These are phyloP conservation scores for Cantharis rufa DNA, from an alignment of 2,888 invertebrate species.

Conservation along the genomic window DNA sequence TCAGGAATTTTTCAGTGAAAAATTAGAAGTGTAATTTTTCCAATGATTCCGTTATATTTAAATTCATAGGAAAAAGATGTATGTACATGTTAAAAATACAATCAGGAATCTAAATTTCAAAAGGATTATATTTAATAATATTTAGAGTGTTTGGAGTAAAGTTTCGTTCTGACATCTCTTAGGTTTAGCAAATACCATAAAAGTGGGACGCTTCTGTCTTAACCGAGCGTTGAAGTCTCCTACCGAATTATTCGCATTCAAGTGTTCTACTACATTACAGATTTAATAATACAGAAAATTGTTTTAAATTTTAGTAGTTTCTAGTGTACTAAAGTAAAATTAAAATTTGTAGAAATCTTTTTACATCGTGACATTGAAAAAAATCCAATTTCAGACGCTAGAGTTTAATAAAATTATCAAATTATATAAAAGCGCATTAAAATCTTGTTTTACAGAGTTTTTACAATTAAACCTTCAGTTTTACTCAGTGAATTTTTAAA, in stretches of 20 bases:
- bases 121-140: no score
- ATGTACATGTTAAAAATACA: no score
- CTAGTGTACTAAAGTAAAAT: not conserved
- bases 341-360: not conserved
- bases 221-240: not conserved
- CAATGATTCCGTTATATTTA: no score
- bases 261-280: not conserved
- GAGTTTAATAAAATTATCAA: no score
- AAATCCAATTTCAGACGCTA: not conserved
- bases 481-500: no score
- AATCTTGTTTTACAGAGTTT: no score
- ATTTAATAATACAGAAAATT: not conserved
- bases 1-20: no score
- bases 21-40: no score
- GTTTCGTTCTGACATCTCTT: not conserved
- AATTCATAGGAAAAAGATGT: no score
- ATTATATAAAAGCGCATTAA: no score
- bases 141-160: not conserved
- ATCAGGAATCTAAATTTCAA: no score
- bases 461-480: no score
- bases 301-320: not conserved
- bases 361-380: not conserved
- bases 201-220: not conserved
- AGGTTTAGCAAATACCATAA: not conserved
- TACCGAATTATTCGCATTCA: not conserved